phyloP scores from a whole-genome alignment of 2,888 invertebrate genomes.

The Spisula solida region DNA sequence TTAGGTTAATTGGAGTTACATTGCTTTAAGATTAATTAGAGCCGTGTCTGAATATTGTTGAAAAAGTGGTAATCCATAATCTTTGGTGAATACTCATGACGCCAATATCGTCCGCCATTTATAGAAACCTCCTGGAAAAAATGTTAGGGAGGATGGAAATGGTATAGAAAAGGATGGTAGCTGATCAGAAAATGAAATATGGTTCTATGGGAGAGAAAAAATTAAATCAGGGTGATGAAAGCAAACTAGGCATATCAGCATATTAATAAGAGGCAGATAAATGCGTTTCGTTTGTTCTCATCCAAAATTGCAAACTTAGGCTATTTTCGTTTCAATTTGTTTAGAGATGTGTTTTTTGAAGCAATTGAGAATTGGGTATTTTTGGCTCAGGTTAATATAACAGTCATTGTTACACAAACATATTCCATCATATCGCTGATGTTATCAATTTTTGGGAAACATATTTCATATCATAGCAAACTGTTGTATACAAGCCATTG shows the following conservation, averaged over 20 bases:
- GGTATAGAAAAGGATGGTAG: not conserved
- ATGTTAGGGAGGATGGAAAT: not conserved
- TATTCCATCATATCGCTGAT: no score
- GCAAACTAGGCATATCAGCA: not conserved
- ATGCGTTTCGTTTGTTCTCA: no score
- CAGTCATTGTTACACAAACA: no score
- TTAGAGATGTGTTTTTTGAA: no score
- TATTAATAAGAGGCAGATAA: no score
- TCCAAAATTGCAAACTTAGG: no score
- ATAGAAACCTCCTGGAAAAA: not conserved
- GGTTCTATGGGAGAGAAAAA: not conserved
- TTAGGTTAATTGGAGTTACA: constrained; percentile 6
- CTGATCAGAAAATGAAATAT: not conserved
- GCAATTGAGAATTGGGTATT: no score
- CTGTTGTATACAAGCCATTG: no score
- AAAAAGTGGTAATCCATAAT: not conserved
- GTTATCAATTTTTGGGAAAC: no score
- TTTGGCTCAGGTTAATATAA: no score
- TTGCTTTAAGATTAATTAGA: constrained; percentile 19
- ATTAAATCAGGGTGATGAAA: not conserved
- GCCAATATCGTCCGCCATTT: not conserved
- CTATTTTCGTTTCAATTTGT: no score
- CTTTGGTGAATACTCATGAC: constrained; percentile 17
- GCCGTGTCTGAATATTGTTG: not conserved
- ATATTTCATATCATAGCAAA: no score